A percentile compares a stretch with the other conserved stretches of the same genome.
Conservation (phyloP, 1,140 invertebrate species). For the Zaprionus ghesquierei region DNA sequence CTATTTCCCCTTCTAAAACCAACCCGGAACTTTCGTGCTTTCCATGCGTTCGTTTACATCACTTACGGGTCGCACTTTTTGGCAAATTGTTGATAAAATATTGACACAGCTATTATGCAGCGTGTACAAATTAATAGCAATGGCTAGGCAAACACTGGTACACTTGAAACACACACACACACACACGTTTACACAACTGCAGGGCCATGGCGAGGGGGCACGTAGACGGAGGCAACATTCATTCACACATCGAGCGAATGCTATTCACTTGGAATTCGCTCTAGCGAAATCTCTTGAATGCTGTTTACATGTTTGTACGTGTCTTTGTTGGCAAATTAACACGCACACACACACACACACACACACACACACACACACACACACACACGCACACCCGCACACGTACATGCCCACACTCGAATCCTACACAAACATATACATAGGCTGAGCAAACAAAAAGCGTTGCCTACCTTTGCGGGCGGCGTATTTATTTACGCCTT, state of each 20-base stretch:
- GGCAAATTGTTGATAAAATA: slow-evolving; percentile 69
- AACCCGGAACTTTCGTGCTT: background rate
- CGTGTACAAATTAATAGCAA: slow-evolving; percentile 75
- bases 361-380: slow-evolving; percentile 18
- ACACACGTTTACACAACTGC: slow-evolving; percentile 8
- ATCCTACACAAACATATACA: slow-evolving; percentile 74
- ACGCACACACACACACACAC: slow-evolving; percentile 47
- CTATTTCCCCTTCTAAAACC: background rate
- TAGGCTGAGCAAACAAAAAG: slow-evolving; percentile 62
- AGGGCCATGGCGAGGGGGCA: background rate
- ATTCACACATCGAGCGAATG: slow-evolving; percentile 40
- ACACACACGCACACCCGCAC: slow-evolving; percentile 25
- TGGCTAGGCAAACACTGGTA: slow-evolving; percentile 61
- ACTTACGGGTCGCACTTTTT: slow-evolving; percentile 49
- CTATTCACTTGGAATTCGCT: slow-evolving; percentile 58
- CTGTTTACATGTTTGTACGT: slow-evolving; percentile 73
- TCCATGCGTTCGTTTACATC: slow-evolving; percentile 35
- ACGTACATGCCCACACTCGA: slow-evolving; percentile 18
- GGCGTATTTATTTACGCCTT: slow-evolving; percentile 75
- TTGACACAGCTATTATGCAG: slow-evolving; percentile 75
- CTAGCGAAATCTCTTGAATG: slow-evolving; percentile 70
- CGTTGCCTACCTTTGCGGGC: slow-evolving; percentile 63
- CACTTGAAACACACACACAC: slow-evolving; percentile 13
- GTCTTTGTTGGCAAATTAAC: slow-evolving; percentile 79
- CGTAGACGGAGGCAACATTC: background rate